Percentiles rank a stretch among this genome's conserved stretches.
These are phyloP conservation scores for Sisyra terminalis DNA, from an alignment of 2,888 invertebrate genomes.

Conservation along the genomic window DNA sequence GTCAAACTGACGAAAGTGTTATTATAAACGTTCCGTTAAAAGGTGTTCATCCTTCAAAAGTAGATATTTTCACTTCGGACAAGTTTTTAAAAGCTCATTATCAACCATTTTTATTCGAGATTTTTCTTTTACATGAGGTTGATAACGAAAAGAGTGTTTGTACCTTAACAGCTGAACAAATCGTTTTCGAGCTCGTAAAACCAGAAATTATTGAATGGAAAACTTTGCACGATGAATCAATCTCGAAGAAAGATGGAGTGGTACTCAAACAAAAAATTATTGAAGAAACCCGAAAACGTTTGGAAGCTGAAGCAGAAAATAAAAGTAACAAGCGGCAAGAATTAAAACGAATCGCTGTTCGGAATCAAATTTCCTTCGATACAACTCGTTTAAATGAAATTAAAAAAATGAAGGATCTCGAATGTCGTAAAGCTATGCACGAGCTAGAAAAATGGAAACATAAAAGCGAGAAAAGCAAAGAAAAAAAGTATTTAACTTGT, in stretches of 20 bases:
- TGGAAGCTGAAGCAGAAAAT: conserved; percentile 35
- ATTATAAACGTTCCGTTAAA: conserved; percentile 48
- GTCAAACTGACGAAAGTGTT: conserved; percentile 43
- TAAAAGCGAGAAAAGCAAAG: conserved; percentile 12
- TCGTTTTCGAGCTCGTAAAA: conserved; percentile 52
- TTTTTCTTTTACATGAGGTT: conserved; percentile 45
- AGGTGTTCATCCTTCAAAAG: conserved; percentile 41
- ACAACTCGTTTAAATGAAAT: conserved; percentile 40
- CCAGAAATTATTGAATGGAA: conserved; percentile 36
- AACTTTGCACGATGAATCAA: conserved; percentile 34
- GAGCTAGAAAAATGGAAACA: conserved; percentile 44
- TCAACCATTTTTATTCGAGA: conserved; percentile 58
- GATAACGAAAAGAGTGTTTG: conserved; percentile 45
- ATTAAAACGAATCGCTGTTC: conserved; percentile 39
- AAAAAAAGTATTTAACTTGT: conserved; percentile 10
- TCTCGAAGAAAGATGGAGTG: conserved; percentile 38
- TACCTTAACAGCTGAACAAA: conserved; percentile 39
- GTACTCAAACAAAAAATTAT: conserved; percentile 36
- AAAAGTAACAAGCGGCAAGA: conserved; percentile 32
- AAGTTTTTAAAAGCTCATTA: conserved; percentile 57
- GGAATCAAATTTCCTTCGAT: conserved; percentile 41
- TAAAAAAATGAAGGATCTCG: conserved; percentile 40
- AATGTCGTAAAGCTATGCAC: conserved; percentile 44
- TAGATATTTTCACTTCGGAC: conserved; percentile 50
- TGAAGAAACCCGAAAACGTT: conserved; percentile 35